phyloP scores from a whole-genome alignment of 2,113 vertebrate species.

The Myodes glareolus region DNA sequence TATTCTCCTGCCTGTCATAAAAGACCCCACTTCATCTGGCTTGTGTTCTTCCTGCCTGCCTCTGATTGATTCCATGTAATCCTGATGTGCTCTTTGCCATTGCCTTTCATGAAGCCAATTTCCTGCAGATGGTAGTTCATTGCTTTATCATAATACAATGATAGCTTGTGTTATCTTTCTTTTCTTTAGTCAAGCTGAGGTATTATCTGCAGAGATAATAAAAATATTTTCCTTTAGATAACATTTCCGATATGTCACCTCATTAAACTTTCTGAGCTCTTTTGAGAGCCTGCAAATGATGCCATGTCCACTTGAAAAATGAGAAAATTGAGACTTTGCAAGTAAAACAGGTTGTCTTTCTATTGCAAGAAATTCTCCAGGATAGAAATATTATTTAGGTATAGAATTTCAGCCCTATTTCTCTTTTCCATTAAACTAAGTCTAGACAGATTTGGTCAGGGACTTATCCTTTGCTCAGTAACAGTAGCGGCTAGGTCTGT shows the following conservation, averaged over 20 bases:
- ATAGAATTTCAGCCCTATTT: constrained; percentile 34
- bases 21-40: constrained; percentile 70
- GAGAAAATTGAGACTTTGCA: constrained; percentile 3
- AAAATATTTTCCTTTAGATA: constrained; percentile 75
- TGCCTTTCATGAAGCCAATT: constrained; percentile 74
- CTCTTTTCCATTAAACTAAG: neutral
- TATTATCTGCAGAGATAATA: constrained; percentile 77
- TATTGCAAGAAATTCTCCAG: neutral
- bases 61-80: constrained; percentile 78
- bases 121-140: constrained; percentile 74
- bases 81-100: constrained; percentile 67
- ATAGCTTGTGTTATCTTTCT: constrained; percentile 63
- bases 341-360: constrained; percentile 15
- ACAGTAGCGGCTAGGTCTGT: neutral
- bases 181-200: constrained; percentile 65
- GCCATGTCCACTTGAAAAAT: constrained; percentile 54
- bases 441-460: neutral
- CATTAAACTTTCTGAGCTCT: constrained; percentile 70
- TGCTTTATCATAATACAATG: constrained; percentile 76
- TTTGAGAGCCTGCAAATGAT: constrained; percentile 72
- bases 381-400: neutral
- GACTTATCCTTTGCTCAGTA: neutral
- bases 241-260: constrained; percentile 76
- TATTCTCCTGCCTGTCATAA: constrained; percentile 71
- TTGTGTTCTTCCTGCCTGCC: constrained; percentile 75